These are phyloP conservation scores for Leucosticte australis DNA, from an alignment of 2,113 vertebrate species.

Conservation along the genomic window DNA sequence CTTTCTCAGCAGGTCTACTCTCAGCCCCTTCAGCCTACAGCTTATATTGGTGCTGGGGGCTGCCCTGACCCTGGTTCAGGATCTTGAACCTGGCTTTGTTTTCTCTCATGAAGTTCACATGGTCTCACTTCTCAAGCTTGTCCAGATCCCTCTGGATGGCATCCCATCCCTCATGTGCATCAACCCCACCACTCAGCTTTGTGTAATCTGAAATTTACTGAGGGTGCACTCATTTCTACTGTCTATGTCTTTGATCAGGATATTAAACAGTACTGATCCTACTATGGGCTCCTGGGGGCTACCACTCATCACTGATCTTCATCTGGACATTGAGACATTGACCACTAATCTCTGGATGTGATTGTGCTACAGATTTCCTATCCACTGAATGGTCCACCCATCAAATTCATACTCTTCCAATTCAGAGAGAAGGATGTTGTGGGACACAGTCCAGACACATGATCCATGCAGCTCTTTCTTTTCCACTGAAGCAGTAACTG, in stretches of 20 bases:
- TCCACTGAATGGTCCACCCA: not conserved
- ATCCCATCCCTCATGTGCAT: not conserved
- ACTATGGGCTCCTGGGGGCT: not conserved
- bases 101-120: not conserved
- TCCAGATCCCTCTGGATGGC: not conserved
- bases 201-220: not conserved
- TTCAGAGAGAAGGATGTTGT: not conserved
- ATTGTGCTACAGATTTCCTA: not conserved
- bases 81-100: not conserved
- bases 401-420: not conserved
- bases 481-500: not conserved
- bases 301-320: fast-evolving
- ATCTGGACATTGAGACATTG: too few species aligned
- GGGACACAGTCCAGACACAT: not conserved
- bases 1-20: not conserved
- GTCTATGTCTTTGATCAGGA: not conserved
- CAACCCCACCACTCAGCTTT: not conserved
- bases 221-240: not conserved
- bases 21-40: not conserved
- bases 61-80: not conserved
- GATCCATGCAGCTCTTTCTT: not conserved
- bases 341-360: not conserved
- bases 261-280: not conserved
- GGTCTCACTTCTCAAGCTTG: not conserved
- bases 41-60: too few species aligned